phyloP scores from a whole-genome alignment of 2,888 invertebrate genomes.

The Serrognathus titanus region DNA sequence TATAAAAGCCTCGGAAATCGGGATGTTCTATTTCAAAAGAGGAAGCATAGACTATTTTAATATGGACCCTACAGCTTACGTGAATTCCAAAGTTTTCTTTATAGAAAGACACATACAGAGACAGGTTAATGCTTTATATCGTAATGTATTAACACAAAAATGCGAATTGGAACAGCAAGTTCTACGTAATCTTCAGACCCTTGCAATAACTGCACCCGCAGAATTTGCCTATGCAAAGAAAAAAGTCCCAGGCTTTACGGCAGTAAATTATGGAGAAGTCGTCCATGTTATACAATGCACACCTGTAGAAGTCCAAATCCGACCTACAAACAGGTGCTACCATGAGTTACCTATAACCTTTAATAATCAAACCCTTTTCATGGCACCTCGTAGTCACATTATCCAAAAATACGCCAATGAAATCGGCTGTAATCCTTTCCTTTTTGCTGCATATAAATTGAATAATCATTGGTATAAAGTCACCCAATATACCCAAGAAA shows the following conservation, averaged over 20 bases:
- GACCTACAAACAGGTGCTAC: conserved; percentile 13
- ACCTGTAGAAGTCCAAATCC: conserved; percentile 10
- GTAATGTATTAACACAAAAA: conserved; percentile 6
- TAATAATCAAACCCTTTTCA: conserved; percentile 8
- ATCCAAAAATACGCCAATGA: conserved; percentile 12
- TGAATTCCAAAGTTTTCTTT: conserved; percentile 18
- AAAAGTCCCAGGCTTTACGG: conserved; percentile 17
- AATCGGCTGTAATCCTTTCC: conserved; percentile 15
- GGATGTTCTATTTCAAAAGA: conserved; percentile 1
- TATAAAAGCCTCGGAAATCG: conserved; percentile 5
- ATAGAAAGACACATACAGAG: conserved; percentile 11
- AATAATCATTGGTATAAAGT: conserved; percentile 14
- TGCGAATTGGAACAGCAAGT: conserved; percentile 14
- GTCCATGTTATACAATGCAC: conserved; percentile 19
- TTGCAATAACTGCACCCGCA: conserved; percentile 14
- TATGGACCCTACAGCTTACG: conserved; percentile 15
- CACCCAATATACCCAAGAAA: background rate
- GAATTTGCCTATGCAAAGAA: conserved; percentile 18
- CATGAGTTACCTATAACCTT: conserved; percentile 15
- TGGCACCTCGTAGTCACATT: conserved; percentile 17
- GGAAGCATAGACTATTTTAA: conserved; percentile 4
- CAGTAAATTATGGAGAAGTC: conserved; percentile 14
- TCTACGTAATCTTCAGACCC: conserved; percentile 13
- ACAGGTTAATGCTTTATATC: conserved; percentile 8
- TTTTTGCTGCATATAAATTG: conserved; percentile 14